These are phyloP conservation scores for Carollia perspicillata DNA, from an alignment of 2,113 vertebrate species.

Conservation along the genomic window DNA sequence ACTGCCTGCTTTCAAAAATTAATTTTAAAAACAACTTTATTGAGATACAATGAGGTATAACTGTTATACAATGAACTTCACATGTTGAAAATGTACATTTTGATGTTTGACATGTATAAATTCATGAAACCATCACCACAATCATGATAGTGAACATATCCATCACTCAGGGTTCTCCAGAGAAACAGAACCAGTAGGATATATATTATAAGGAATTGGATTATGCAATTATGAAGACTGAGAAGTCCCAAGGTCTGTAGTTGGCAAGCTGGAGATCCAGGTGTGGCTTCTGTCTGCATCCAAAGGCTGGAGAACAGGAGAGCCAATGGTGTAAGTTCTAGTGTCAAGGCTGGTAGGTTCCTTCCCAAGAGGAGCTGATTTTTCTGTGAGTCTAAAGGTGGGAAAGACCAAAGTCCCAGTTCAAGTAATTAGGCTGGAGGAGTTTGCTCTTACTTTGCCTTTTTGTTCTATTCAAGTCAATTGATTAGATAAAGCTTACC, in stretches of 20 bases:
- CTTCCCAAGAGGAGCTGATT: not conserved
- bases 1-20: not conserved
- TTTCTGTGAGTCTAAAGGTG: not conserved
- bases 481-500: not conserved
- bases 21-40: not conserved
- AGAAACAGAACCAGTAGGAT: not conserved
- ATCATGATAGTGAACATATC: not conserved
- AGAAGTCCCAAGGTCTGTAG: not conserved
- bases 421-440: not conserved
- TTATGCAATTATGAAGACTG: not conserved
- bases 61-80: not conserved
- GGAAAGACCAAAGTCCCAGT: not conserved
- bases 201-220: not conserved
- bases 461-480: not conserved
- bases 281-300: not conserved
- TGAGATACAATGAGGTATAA: not conserved
- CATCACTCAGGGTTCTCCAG: not conserved
- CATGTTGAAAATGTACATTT: not conserved
- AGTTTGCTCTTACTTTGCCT: not conserved
- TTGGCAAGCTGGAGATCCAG: not conserved
- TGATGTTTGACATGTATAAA: not conserved
- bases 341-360: not conserved
- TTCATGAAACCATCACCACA: not conserved
- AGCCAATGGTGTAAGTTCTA: not conserved
- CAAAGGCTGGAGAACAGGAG: not conserved